Evolutionary conservation across 2,888 invertebrate genomes (phyloP).

Genomic region (Keiferia lycopersicella): DNA sequence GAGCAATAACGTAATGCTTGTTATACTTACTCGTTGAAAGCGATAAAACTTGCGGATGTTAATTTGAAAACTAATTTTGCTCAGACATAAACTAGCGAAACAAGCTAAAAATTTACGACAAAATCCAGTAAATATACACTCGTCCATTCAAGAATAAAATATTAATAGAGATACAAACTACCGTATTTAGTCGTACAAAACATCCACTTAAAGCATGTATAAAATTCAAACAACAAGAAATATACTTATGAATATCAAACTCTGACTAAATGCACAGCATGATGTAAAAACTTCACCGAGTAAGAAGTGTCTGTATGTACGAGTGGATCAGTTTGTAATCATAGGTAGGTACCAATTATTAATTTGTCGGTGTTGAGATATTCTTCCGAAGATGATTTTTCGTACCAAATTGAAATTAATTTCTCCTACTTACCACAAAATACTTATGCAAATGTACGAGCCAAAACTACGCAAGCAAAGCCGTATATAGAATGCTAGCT

Average conservation of each 20-base stretch:
- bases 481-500: not conserved
- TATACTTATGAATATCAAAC: not conserved
- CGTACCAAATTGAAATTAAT: too few relatives aligned
- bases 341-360: too few relatives aligned
- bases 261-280: not conserved
- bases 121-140: constrained; percentile 4
- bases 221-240: not conserved
- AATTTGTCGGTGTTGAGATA: too few relatives aligned
- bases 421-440: too few relatives aligned
- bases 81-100: not conserved
- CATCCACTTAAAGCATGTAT: constrained; percentile 42
- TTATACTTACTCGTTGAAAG: too few relatives aligned
- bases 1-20: too few relatives aligned
- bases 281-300: too few relatives aligned
- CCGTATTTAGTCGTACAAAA: constrained; percentile 53
- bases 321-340: too few relatives aligned
- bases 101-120: not conserved
- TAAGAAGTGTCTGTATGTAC: too few relatives aligned
- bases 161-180: constrained; percentile 33
- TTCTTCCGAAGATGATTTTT: too few relatives aligned
- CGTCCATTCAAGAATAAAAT: constrained; percentile 20
- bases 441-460: not conserved
- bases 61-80: not conserved
- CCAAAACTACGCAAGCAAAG: not conserved
- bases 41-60: too few relatives aligned